Conservation (phyloP, 2,113 vertebrate genomes). For the Leucopsar rothschildi region DNA sequence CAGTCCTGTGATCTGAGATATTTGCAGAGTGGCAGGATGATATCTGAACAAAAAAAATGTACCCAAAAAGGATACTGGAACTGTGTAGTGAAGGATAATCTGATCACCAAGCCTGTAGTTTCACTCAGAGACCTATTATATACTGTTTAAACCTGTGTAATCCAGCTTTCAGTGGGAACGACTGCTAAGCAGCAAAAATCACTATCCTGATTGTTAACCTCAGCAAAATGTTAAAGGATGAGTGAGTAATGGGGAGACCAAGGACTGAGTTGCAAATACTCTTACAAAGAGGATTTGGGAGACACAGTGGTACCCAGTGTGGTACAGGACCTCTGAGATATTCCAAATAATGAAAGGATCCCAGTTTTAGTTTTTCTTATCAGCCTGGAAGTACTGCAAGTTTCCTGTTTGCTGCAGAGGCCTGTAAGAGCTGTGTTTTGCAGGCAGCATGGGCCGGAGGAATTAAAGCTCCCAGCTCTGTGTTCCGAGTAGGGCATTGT, state of each 20-base stretch:
- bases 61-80: neutral
- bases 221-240: neutral
- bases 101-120: neutral
- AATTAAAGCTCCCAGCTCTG: neutral
- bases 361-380: neutral
- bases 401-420: constrained; percentile 3
- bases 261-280: neutral
- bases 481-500: neutral
- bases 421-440: neutral
- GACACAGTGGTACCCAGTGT: neutral
- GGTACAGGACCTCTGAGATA: neutral
- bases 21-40: neutral
- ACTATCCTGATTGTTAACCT: neutral
- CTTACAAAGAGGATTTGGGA: neutral
- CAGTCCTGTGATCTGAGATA: neutral
- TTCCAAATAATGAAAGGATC: neutral
- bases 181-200: neutral
- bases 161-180: neutral
- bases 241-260: neutral
- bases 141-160: neutral
- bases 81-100: neutral
- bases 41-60: neutral
- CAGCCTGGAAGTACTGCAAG: neutral
- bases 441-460: neutral
- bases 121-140: neutral